Evolutionary conservation across 2,113 vertebrate genomes (phyloP).

Genomic region (Aplodontia rufa): DNA sequence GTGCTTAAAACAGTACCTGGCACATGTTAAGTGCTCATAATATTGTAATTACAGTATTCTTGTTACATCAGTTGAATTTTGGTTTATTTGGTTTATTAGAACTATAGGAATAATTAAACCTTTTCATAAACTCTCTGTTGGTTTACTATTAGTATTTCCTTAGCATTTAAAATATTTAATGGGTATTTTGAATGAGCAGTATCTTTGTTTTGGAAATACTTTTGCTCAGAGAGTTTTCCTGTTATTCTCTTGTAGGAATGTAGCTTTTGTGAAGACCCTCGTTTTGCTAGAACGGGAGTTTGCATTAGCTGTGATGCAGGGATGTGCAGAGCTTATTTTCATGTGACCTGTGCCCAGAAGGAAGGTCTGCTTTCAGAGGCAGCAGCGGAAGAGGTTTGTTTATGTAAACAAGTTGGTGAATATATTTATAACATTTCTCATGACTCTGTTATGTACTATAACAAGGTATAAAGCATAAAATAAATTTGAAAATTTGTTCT

Average conservation of each 20-base stretch:
- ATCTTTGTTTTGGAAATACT: neutral
- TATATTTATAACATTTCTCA: neutral
- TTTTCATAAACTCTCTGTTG: neutral
- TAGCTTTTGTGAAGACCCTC: conserved; percentile 97
- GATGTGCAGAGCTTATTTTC: conserved; percentile 98
- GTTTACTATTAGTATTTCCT: neutral
- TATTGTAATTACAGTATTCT: neutral
- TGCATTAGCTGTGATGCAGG: conserved; percentile 99
- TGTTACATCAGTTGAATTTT: conserved; percentile 20
- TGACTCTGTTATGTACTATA: neutral
- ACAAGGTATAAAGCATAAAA: neutral
- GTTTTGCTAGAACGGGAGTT: conserved; percentile 97
- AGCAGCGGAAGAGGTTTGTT: conserved; percentile 95
- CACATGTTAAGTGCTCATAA: neutral
- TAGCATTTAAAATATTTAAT: neutral
- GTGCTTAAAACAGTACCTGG: neutral
- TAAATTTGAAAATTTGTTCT: conserved; percentile 10
- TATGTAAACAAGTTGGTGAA: neutral
- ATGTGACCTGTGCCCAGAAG: conserved; percentile 97
- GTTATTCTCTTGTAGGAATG: conserved; percentile 89
- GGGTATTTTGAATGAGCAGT: neutral
- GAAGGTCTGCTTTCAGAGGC: conserved; percentile 98
- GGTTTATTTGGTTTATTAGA: conserved; percentile 36
- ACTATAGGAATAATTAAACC: neutral
- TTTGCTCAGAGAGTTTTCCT: conserved; percentile 45